Evolutionary conservation across 1,140 invertebrate genomes (phyloP), one percentile per base, ranked within the genome.

Genomic region (Drosophila mayri): DNA sequence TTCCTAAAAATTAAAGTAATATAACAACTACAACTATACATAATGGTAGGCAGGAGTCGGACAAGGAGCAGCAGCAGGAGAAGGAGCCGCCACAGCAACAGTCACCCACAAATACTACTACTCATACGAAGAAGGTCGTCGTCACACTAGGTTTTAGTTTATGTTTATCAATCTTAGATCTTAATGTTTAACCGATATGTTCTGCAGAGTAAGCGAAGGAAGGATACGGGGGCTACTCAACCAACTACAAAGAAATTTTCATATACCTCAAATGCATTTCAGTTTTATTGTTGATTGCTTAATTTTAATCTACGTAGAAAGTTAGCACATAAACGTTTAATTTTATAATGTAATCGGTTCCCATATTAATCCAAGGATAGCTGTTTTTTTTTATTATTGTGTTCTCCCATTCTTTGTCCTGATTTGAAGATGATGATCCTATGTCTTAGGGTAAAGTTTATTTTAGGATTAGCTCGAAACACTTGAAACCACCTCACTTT

Each of bases 201-300:
- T 72, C 68, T 37, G 68, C 66, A 25, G 68, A 72, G 68, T 72
- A 72, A 32, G 68, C 50, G 43, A 4, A 32, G 49, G 5, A 50
- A n/a, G 49, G 55, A 72, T 12, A 30, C 25, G 28, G 68, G 32
- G 49, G 67, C 77, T 86, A 90, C 85, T 90, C 85, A 90, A 90
- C 78, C 83, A 88, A 92, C 90, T 90, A 91, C 79, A 90, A 92
- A 92, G 83, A 91, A 92, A 92, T 90, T 92, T 92, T 91, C 80
- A 92, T 92, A 92, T 92, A 92, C 91, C 91, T 92, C 91, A 92
- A 74, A 92, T 90, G 91, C 91, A 92, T 92, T 92, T 92, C 91
- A 92, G 87, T 92, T 92, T 91, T 86, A 90, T 90, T 90, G 86
- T 90, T 90, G 83, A 88, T 90, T 87, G 84, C 84, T 79, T 82